Percentiles rank a stretch among this genome's conserved stretches.
Conservation (phyloP, 2,888 invertebrate species). For the Drosophila aldrichi region DNA sequence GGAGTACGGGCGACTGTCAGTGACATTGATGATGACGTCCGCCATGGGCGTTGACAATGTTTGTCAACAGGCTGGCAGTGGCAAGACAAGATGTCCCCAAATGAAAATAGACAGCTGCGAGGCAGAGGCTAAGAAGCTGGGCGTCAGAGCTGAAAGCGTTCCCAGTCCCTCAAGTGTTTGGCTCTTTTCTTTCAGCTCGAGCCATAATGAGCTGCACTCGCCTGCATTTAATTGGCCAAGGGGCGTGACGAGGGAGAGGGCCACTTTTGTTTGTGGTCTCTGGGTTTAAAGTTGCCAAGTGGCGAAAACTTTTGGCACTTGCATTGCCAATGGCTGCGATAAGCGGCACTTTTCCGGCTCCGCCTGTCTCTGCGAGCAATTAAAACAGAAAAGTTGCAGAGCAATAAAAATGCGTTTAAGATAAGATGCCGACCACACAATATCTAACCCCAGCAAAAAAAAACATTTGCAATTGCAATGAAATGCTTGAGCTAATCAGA, state of each 20-base stretch:
- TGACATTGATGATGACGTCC: conserved; percentile 78
- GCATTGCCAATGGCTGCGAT: conserved; percentile 68
- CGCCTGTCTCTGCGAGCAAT: conserved; percentile 65
- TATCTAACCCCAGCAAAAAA: not conserved
- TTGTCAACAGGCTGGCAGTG: conserved; percentile 57
- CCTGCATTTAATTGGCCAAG: conserved; percentile 54
- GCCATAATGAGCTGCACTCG: conserved; percentile 61
- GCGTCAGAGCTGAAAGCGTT: conserved; percentile 2
- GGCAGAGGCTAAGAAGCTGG: conserved; percentile 26
- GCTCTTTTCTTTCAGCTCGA: conserved; percentile 21
- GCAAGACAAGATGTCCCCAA: conserved; percentile 22
- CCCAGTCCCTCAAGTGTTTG: conserved; percentile 29
- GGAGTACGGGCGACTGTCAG: conserved; percentile 25
- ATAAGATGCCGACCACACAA: not conserved
- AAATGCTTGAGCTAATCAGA: conserved; percentile 3
- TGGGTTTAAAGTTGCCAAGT: conserved; percentile 53
- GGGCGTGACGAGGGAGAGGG: not conserved
- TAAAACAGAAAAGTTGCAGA: conserved; percentile 58
- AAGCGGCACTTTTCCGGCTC: conserved; percentile 63
- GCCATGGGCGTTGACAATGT: conserved; percentile 74
- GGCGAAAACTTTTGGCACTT: conserved; percentile 55
- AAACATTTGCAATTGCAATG: not conserved
- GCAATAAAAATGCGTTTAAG: conserved; percentile 23
- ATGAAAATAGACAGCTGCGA: conserved; percentile 34
- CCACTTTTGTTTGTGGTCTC: conserved; percentile 46